Percentiles rank a stretch among this genome's conserved stretches.
phyloP scores from a whole-genome alignment of 2,797 vertebrate species.

The Lagocephalus sceleratus region DNA sequence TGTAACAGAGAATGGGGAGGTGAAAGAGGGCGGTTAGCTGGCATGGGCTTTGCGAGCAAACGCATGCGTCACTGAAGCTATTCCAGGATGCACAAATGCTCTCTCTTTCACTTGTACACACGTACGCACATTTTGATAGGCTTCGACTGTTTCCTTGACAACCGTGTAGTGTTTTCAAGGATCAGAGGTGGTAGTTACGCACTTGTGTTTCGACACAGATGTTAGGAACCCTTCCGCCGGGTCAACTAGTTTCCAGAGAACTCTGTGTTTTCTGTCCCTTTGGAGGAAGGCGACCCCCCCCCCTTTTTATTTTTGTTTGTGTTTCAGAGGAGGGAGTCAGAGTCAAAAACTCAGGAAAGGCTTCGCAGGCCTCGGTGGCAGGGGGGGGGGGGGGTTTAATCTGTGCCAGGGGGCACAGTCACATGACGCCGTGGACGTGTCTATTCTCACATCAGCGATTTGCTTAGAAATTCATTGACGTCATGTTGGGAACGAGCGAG shows the following conservation, averaged over 20 bases:
- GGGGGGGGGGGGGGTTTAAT: constrained; percentile 6
- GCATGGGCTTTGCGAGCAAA: constrained; percentile 58
- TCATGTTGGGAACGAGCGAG: constrained; percentile 22
- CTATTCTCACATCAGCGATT: constrained; percentile 14
- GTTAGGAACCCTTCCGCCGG: constrained; percentile 30
- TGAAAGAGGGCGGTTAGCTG: constrained; percentile 59
- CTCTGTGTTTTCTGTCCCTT: constrained; percentile 22
- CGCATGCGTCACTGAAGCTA: constrained; percentile 68
- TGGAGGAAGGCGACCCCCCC: neutral
- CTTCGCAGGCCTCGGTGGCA: neutral
- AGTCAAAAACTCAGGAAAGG: neutral
- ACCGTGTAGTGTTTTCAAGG: constrained; percentile 57
- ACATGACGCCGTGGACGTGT: constrained; percentile 10
- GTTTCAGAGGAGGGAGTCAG: neutral
- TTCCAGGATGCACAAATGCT: constrained; percentile 64
- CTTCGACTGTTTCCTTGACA: constrained; percentile 66
- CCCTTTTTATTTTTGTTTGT: too few relatives aligned
- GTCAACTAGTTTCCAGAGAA: constrained; percentile 27
- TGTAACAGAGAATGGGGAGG: constrained; percentile 62
- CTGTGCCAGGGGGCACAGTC: constrained; percentile 11
- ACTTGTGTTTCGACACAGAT: constrained; percentile 15
- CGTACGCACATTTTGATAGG: constrained; percentile 19
- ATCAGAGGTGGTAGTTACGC: constrained; percentile 44
- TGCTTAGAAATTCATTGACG: constrained; percentile 30
- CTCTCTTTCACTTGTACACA: neutral